Evolutionary conservation across 1,140 invertebrate species (phyloP), one percentile per base, ranked within the genome.

Genomic region (Diprion similis): DNA sequence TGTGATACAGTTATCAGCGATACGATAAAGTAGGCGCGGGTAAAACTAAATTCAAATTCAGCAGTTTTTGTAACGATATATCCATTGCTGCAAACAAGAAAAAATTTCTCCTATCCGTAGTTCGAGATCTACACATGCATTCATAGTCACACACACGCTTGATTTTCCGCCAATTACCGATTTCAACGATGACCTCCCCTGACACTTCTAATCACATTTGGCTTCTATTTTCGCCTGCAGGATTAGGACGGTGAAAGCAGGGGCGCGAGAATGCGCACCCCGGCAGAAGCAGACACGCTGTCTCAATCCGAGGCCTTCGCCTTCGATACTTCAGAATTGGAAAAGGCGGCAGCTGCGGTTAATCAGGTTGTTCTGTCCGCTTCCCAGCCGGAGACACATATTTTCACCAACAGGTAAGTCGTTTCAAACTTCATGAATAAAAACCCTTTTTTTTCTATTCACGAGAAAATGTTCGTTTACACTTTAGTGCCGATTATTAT

Each of bases 381-480:
- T 13, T 80, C 86, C n/a, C 82, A 83, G 71, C 78, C 82, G 65
- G 85, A 86, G 72, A 72, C 75, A 64, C 82, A 82, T 17, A 84
- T 84, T 77, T 87, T 85, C 72, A 81, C 83, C 48, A 86, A 85
- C 78, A 84, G 86, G 86, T 86, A 78, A 83, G 51, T 4, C 6
- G 51, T 15, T 59, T 17, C 51, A 59, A 59, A 37, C 6, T 3
- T 6, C 6, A 37, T 37, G 1, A 1, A 37, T 6, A 37, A 37
- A 37, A n/a, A n/a, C n/a, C 24, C 24, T 37, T 37, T 1, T 37
- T 37, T 37, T 37, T 37, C 24, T 37, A 37, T 37, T 37, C 24
- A 37, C 24, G 24, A 37, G 24, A 37, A 37, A 37, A 37, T 37
- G 6, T 37, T 37, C 24, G 24, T 3, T 6, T 6, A 37, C 24